phyloP scores from a whole-genome alignment of 30 jellyfish, hydroid and myxozoan species.

The Pelagia noctiluca region DNA sequence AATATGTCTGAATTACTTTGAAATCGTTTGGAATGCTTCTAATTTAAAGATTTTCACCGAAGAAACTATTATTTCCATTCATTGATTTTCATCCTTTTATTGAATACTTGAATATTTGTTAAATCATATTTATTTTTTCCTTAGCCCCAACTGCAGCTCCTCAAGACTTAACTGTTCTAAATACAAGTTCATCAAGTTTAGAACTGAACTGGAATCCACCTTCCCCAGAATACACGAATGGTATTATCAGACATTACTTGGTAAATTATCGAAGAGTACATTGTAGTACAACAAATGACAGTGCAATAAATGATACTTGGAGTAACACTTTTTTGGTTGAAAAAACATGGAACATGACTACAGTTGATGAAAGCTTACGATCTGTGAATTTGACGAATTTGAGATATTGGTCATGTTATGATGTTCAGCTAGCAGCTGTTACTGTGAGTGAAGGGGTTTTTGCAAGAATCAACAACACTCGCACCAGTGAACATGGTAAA shows the following conservation, averaged over 20 bases:
- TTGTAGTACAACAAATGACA: background rate
- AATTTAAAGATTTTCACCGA: too few relatives aligned
- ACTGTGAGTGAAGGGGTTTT: constrained; percentile 24
- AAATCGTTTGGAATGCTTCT: too few relatives aligned
- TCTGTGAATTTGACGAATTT: background rate
- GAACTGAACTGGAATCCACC: background rate
- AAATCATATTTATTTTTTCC: too few relatives aligned
- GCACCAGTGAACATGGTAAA: constrained; percentile 16
- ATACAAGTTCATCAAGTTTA: constrained; percentile 9
- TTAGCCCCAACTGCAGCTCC: constrained; percentile 23
- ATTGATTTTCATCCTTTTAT: too few relatives aligned
- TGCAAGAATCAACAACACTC: background rate
- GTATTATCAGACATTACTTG: background rate
- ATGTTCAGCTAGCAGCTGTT: constrained; percentile 10
- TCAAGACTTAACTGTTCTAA: background rate
- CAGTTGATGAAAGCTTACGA: background rate
- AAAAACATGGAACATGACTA: too few relatives aligned
- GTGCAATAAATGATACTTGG: background rate
- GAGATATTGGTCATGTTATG: constrained; percentile 18
- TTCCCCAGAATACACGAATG: background rate
- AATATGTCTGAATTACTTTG: too few relatives aligned
- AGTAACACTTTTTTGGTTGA: too few relatives aligned
- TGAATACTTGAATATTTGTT: too few relatives aligned
- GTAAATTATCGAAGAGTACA: background rate
- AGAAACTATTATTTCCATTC: too few relatives aligned